phyloP scores from a whole-genome alignment of 2,888 invertebrate species.

The Tetramorium bicarinatum region DNA sequence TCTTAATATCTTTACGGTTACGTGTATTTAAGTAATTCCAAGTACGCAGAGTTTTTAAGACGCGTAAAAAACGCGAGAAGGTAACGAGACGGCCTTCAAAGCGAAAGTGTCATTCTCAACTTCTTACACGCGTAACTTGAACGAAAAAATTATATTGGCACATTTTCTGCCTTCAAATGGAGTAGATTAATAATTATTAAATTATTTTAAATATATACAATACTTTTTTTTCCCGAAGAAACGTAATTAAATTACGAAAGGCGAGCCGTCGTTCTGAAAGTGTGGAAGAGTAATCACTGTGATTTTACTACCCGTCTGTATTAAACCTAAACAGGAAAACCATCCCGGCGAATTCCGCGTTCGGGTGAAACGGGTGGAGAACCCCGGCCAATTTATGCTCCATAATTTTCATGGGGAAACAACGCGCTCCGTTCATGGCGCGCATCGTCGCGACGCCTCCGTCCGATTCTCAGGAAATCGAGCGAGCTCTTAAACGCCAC shows the following conservation, averaged over 20 bases:
- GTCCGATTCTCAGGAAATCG: slow-evolving; percentile 26
- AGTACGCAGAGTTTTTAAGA: not conserved
- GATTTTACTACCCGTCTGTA: slow-evolving; percentile 29
- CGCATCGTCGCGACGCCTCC: slow-evolving; percentile 7
- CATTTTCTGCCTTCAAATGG: not conserved
- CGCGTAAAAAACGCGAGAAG: not conserved
- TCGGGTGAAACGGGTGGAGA: not conserved
- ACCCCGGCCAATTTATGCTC: slow-evolving; percentile 29
- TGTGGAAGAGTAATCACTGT: not conserved
- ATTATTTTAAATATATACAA: not conserved
- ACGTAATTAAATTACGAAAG: not conserved
- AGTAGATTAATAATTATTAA: not conserved
- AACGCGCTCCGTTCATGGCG: slow-evolving; percentile 3
- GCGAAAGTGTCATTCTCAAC: not conserved
- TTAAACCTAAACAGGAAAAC: slow-evolving; percentile 39
- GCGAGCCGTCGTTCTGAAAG: not conserved
- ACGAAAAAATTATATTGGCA: not conserved
- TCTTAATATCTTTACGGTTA: slow-evolving; percentile 7
- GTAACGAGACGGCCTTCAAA: not conserved
- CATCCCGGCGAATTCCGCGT: not conserved
- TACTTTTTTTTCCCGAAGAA: not conserved
- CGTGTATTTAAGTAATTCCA: not conserved
- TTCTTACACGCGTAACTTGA: not conserved
- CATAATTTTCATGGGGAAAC: slow-evolving; percentile 35
- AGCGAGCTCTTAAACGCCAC: slow-evolving; percentile 30